Base-by-base conservation (phyloP, 2,888 invertebrate species). In the Syrista parreyssii region DNA sequence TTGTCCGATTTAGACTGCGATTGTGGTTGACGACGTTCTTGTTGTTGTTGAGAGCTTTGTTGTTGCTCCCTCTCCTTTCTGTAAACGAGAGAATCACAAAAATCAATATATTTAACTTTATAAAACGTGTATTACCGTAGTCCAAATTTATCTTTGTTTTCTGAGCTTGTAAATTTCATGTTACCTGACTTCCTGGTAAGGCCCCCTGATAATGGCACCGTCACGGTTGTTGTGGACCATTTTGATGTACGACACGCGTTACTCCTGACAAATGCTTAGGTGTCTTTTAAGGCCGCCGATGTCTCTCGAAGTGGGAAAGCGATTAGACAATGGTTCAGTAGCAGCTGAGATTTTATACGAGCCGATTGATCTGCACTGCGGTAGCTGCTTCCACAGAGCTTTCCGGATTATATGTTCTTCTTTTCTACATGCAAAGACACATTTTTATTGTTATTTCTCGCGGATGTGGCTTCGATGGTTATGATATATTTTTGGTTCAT, bases 21-120 rank as follows among this genome's bases (percentile, higher is more conserved):
- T 83, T 90, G 88, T 77, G 89, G 88, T 83, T 92, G 91, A 30
- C 80, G 73, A 68, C 76, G 23, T 81, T 91, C 91, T 73, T 90
- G 90, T 73, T 92, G 89, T 81, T 91, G 88, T 77, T 91, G 87
- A 34, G 88, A 86, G 55, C 87, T 86, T 79, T 85, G 85, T 85
- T 86, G 89, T 77, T 86, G 89, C 78, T 88, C 76, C 36, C 90
- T 89, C 12, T 87, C 88, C 81, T 91, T 92, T 75, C 92, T 92
- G 78, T 36, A 76, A 77, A 69, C 74, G 74, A 76, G 76, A 79
- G 78, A 75, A 76, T 78, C 77, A 35, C 4, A 78, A 71, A 69
- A 75, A 68, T 71, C n/a, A 68, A 32, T 68, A 68, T 55, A 36
- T 74, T 23, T 72, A 31, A 77, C 71, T 40, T 55, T 15, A 75